Percentiles rank a stretch among this genome's conserved stretches.
Conservation (phyloP, 37 sponge, comb jelly and placozoan species). For the Amphimedon queenslandica region DNA sequence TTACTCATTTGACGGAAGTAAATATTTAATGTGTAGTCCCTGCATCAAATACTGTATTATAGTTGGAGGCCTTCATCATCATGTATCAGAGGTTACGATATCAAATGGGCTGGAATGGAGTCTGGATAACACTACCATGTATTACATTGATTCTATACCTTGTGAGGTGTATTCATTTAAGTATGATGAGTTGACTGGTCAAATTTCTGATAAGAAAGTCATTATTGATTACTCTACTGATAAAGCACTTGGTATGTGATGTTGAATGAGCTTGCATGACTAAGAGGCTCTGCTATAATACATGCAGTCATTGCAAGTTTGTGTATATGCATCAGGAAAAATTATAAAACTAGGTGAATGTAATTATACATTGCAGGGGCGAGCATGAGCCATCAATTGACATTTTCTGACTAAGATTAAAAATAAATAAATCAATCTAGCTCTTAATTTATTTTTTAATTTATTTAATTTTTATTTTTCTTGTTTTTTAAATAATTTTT, state of each 20-base stretch:
- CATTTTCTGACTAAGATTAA: background rate
- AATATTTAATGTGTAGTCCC: background rate
- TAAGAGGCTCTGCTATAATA: background rate
- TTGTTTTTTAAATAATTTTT: too few species aligned
- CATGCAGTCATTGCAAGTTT: background rate
- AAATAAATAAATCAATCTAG: too few species aligned
- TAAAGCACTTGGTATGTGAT: background rate
- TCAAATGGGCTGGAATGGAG: slow-evolving; percentile 70
- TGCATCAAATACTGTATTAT: too few species aligned
- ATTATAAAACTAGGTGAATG: background rate
- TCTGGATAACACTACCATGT: slow-evolving; percentile 40
- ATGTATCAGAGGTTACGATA: slow-evolving; percentile 4
- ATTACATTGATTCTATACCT: slow-evolving; percentile 36
- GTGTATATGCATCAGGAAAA: too few species aligned
- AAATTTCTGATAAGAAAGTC: slow-evolving; percentile 21
- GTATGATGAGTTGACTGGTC: slow-evolving; percentile 24
- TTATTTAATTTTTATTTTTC: too few species aligned
- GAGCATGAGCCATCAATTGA: too few species aligned
- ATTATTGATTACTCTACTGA: slow-evolving; percentile 20
- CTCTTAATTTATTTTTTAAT: too few species aligned
- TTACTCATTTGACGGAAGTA: slow-evolving; percentile 29
- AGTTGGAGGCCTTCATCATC: background rate
- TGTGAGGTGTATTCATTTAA: slow-evolving; percentile 34
- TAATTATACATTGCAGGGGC: too few species aligned
- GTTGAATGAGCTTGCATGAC: background rate